Conservation (phyloP, 2,888 invertebrate genomes). For the Alcis repandata region DNA sequence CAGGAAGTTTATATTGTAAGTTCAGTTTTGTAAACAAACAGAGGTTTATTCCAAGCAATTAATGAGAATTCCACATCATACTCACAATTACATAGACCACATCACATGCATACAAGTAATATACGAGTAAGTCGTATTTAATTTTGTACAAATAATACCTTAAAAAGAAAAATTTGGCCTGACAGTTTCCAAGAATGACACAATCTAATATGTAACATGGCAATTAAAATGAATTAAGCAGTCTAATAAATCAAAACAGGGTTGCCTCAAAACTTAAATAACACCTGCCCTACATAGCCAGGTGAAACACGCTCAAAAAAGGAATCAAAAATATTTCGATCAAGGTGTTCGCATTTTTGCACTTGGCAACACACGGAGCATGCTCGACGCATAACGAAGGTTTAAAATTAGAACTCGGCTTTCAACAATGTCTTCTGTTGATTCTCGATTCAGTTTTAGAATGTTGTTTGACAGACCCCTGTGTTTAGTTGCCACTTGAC, state of each 20-base stretch:
- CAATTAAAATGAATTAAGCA: background rate
- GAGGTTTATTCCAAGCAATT: slow-evolving; percentile 44
- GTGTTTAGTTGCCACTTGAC: slow-evolving; percentile 21
- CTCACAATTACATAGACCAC: background rate
- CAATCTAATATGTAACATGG: background rate
- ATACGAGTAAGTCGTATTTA: too few species aligned
- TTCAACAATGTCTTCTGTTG: slow-evolving; percentile 35
- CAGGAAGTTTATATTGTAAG: slow-evolving; percentile 39
- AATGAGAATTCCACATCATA: slow-evolving; percentile 29
- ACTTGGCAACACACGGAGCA: slow-evolving; percentile 44
- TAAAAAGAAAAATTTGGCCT: too few species aligned
- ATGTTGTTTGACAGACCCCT: slow-evolving; percentile 31
- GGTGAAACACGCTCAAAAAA: slow-evolving; percentile 18
- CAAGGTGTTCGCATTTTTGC: slow-evolving; percentile 40
- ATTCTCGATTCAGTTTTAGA: slow-evolving; percentile 42
- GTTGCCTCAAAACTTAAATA: background rate
- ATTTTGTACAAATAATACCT: too few species aligned
- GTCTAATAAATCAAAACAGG: background rate
- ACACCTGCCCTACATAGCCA: slow-evolving; percentile 11
- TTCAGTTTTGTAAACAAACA: slow-evolving; percentile 43
- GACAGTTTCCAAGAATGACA: background rate
- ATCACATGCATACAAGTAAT: background rate
- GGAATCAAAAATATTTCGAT: slow-evolving; percentile 20
- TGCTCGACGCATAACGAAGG: slow-evolving; percentile 43
- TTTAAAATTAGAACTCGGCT: slow-evolving; percentile 46